phyloP scores from a whole-genome alignment of 1,140 invertebrate species.

The Philaenus spumarius region DNA sequence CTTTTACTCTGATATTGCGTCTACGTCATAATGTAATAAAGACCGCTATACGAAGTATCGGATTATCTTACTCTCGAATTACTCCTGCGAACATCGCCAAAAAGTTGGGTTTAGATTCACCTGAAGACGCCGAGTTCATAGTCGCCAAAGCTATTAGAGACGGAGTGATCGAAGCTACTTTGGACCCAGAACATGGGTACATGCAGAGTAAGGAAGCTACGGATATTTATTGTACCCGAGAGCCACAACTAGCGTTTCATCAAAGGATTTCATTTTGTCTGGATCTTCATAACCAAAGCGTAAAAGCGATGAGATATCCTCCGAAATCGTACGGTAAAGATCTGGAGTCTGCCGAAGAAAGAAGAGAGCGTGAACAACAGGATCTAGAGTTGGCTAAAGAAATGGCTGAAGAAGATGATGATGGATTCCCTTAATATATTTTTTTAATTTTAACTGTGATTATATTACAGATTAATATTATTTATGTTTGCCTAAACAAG shows the following conservation, averaged over 20 bases:
- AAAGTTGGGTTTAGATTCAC: constrained; percentile 88
- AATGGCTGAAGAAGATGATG: constrained; percentile 98
- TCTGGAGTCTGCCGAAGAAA: constrained; percentile 94
- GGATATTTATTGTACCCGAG: constrained; percentile 95
- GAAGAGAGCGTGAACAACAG: constrained; percentile 92
- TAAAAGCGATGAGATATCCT: constrained; percentile 98
- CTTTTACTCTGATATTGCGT: constrained; percentile 89
- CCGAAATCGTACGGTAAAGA: constrained; percentile 98
- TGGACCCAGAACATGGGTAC: constrained; percentile 92
- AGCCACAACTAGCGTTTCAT: constrained; percentile 95
- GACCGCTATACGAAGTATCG: constrained; percentile 95
- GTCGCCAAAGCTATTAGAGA: constrained; percentile 99
- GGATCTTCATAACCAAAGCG: constrained; percentile 96
- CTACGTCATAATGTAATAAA: constrained; percentile 99
- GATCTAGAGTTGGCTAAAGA: constrained; percentile 97
- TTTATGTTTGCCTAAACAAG: not conserved
- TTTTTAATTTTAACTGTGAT: not conserved
- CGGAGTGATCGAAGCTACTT: constrained; percentile 95
- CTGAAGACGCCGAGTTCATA: constrained; percentile 98
- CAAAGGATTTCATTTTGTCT: constrained; percentile 97
- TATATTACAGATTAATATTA: not conserved
- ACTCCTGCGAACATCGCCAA: constrained; percentile 90
- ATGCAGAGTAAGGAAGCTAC: constrained; percentile 96
- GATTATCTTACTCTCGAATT: constrained; percentile 93
- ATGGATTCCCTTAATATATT: constrained; percentile 61